Evolutionary conservation across 2,113 vertebrate genomes (phyloP).

Genomic region (Typhlomys cinereus): DNA sequence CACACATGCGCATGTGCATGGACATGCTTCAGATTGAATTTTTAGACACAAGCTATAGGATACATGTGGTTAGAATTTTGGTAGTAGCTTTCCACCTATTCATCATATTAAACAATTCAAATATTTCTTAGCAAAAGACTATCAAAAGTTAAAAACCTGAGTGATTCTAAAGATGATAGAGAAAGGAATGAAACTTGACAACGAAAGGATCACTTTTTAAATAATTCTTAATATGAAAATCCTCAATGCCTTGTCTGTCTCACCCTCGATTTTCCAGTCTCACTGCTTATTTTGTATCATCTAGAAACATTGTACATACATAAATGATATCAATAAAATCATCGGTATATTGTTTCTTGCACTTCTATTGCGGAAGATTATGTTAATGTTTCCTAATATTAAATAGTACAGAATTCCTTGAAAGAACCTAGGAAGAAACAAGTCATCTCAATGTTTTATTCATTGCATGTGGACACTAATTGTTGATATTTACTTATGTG

Average conservation of each 20-base stretch:
- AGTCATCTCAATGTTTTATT: background rate
- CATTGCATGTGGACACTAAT: background rate
- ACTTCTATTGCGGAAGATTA: background rate
- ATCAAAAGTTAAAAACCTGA: background rate
- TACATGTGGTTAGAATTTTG: background rate
- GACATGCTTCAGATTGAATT: background rate
- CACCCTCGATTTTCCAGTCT: background rate
- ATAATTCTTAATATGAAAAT: background rate
- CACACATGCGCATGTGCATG: too few species aligned
- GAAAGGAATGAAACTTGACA: background rate
- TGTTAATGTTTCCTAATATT: background rate
- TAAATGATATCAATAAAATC: background rate
- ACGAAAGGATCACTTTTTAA: background rate
- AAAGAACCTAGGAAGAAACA: background rate
- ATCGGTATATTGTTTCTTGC: background rate
- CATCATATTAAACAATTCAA: background rate
- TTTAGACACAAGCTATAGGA: background rate
- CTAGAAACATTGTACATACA: background rate
- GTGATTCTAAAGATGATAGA: background rate
- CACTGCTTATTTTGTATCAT: background rate
- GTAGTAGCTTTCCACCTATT: background rate
- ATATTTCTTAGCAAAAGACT: slow-evolving; percentile 5
- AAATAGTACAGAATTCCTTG: background rate
- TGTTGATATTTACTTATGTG: background rate
- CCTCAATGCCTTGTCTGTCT: background rate